These are phyloP conservation scores for Pseudomugil gertrudae DNA, from an alignment of 2,797 vertebrate genomes.

Conservation along the genomic window DNA sequence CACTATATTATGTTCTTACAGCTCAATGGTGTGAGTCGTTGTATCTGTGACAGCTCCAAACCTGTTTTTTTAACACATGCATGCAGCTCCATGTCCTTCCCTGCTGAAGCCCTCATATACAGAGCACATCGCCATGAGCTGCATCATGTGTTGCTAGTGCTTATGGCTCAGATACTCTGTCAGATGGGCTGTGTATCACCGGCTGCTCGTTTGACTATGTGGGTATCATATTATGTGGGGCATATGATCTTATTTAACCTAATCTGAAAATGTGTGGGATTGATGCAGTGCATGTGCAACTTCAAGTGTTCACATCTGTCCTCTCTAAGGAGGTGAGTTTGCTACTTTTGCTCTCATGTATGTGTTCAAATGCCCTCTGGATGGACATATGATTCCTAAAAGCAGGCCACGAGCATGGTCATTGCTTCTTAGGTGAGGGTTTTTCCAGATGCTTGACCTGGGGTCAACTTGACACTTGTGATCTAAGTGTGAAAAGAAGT, in stretches of 20 bases:
- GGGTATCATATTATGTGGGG: background rate
- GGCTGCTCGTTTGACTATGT: conserved; percentile 12
- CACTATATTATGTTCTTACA: conserved; percentile 3
- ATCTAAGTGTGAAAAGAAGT: conserved; percentile 64
- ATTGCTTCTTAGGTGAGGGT: conserved; percentile 15
- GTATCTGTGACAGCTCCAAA: conserved; percentile 32
- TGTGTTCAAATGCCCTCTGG: conserved; percentile 29
- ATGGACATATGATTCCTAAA: conserved; percentile 42
- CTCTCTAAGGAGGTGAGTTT: background rate
- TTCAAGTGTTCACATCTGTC: conserved; percentile 14
- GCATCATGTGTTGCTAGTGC: conserved; percentile 23
- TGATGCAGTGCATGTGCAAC: conserved; percentile 2
- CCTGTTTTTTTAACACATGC: conserved; percentile 29
- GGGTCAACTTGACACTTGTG: conserved; percentile 42
- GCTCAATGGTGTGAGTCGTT: conserved; percentile 14
- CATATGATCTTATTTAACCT: conserved; percentile 41
- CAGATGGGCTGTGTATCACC: conserved; percentile 24
- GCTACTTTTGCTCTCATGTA: background rate
- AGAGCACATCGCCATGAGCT: conserved; percentile 6
- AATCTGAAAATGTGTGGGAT: conserved; percentile 42
- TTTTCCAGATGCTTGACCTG: conserved; percentile 53
- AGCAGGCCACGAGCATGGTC: conserved; percentile 29
- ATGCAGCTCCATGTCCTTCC: conserved; percentile 22
- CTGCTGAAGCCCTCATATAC: background rate
- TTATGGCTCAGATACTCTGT: conserved; percentile 34